These are phyloP conservation scores for Phataginus tetradactyla DNA, from an alignment of 2,797 vertebrate genomes.

Conservation along the genomic window DNA sequence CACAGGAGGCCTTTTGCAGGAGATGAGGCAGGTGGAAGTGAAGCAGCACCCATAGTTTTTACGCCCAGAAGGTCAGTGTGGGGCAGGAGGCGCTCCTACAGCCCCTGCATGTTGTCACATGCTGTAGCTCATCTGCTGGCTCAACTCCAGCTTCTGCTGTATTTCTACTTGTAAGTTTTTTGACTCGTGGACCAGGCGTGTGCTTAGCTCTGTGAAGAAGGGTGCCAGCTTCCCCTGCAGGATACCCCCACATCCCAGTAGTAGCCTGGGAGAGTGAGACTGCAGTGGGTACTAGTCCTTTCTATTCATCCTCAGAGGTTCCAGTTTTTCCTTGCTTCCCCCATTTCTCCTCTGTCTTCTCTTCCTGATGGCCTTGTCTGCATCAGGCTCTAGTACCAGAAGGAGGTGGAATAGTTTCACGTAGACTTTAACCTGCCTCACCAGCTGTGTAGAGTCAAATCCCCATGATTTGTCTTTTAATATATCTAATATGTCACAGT, in stretches of 20 bases:
- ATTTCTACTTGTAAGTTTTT: neutral
- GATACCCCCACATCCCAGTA: neutral
- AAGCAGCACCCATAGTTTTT: neutral
- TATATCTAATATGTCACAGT: neutral
- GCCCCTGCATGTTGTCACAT: too few relatives aligned
- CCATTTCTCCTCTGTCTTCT: neutral
- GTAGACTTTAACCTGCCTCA: neutral
- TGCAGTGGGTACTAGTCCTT: neutral
- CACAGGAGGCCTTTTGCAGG: neutral
- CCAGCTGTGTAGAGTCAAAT: neutral
- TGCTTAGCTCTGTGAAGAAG: neutral
- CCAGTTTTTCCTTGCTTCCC: neutral
- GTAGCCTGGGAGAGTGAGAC: neutral
- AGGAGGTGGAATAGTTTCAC: neutral
- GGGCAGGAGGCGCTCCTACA: neutral
- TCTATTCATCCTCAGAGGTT: neutral
- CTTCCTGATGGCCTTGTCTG: neutral
- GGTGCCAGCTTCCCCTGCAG: neutral
- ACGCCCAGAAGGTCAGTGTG: neutral
- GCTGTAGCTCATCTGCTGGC: neutral
- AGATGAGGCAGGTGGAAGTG: neutral
- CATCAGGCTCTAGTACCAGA: neutral
- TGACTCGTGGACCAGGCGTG: neutral
- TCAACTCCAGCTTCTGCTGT: neutral
- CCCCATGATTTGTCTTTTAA: neutral